Base-by-base conservation (phyloP, 2,888 invertebrate species). In the Orchestes rusci region DNA sequence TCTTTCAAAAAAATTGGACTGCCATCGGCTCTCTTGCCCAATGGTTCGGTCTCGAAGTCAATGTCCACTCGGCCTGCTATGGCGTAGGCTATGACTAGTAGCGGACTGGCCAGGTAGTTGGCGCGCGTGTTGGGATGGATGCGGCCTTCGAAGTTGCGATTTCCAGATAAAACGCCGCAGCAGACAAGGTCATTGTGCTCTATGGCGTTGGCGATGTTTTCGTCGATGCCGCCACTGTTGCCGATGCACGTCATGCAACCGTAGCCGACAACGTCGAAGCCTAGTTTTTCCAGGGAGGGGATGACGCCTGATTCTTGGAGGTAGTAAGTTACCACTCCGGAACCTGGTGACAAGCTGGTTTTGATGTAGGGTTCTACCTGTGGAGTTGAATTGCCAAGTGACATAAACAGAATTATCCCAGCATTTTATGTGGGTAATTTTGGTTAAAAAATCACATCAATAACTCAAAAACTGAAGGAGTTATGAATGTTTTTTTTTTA, bases 211-310 rank as follows among this genome's bases (percentile, higher is more conserved):
- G 82, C 84, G n/a, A 95, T 84, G 56, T 84, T 78, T 38, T 95
- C 94, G 40, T 90, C 87, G 0, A 99, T 43, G 46, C 50, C 94
- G 0, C 97, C 97, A 3, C 92, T 92, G 73, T 99, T 99, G 1
- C 97, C 97, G 56, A 99, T 99, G 65, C 99, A 99, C 0, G 97
- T 97, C 96, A 96, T 97, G 67, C 99, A 99, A 0, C 97, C 97
- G 63, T 96, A 99, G n/a, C 97, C 97, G 1, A 96, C 95, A 35
- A 92, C 83, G 16, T 90, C 80, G 66, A 97, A 99, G 4, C 96
- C 96, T 1, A 96, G 73, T 62, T 84, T 73, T 57, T 85, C 82
- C 42, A 97, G 68, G 58, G 84, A 85, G 0, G 92, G 89, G 12
- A 91, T 79, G 2, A 97, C 94, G 0, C 95, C 95, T 1, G 93